Evolutionary conservation across 2,797 vertebrate genomes (phyloP).

Genomic region (Intellagama lesueurii): DNA sequence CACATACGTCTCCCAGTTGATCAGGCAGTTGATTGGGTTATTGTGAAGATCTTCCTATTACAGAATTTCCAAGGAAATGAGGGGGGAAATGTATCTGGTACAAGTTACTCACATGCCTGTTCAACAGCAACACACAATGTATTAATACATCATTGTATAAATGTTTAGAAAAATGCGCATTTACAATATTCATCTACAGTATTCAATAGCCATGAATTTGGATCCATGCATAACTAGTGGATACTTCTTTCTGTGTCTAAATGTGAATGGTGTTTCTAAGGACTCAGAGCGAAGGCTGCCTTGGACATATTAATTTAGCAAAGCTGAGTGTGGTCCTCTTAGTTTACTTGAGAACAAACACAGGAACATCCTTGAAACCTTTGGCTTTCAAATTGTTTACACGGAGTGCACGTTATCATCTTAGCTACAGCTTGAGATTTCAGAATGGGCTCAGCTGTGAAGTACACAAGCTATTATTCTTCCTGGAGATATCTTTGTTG

Average conservation of each 20-base stretch:
- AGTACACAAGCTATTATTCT: neutral
- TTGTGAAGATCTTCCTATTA: too few species aligned
- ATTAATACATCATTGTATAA: neutral
- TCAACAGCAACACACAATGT: neutral
- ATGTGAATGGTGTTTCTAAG: constrained; percentile 3
- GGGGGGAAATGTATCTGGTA: neutral
- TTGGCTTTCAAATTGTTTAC: constrained; percentile 15
- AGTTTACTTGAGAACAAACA: constrained; percentile 16
- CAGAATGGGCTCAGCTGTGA: neutral
- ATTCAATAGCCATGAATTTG: neutral
- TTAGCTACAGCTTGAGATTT: constrained; percentile 14
- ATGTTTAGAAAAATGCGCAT: constrained; percentile 15
- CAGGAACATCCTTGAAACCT: constrained; percentile 25
- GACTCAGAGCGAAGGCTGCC: constrained; percentile 6
- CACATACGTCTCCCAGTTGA: neutral
- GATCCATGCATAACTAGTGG: neutral
- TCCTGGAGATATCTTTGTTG: constrained; percentile 6
- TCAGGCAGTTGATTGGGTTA: too few species aligned
- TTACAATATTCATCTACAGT: neutral
- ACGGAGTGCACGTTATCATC: constrained; percentile 5
- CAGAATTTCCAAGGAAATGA: neutral
- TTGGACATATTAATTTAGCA: constrained; percentile 3
- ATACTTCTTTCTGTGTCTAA: neutral
- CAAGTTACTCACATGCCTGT: neutral
- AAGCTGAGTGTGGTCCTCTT: constrained; percentile 8